These are phyloP conservation scores for Unio pictorum DNA, from an alignment of 2,888 invertebrate species.

Conservation along the genomic window DNA sequence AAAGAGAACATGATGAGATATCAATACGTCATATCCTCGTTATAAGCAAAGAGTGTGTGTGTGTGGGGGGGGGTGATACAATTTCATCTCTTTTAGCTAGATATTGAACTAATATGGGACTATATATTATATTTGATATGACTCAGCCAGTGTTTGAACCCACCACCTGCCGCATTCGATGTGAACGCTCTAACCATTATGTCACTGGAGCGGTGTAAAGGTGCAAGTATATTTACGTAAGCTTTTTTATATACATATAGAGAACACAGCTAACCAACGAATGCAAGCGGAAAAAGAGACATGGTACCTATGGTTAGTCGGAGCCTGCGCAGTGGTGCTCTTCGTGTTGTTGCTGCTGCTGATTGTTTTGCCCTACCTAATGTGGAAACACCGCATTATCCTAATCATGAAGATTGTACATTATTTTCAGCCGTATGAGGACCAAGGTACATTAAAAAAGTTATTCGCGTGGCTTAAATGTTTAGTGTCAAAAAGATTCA, in stretches of 20 bases:
- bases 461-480: background rate
- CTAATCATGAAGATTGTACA: constrained; percentile 58
- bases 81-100: no score
- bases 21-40: no score
- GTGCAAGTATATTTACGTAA: background rate
- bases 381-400: constrained; percentile 52
- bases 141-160: no score
- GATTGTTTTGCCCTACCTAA: constrained; percentile 43
- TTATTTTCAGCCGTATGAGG: constrained; percentile 58
- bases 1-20: no score
- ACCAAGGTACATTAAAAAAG: constrained; percentile 44
- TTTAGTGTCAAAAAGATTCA: no score
- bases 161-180: no score
- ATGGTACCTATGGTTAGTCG: constrained; percentile 39
- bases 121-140: no score
- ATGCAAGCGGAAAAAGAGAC: constrained; percentile 29
- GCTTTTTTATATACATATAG: background rate
- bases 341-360: constrained; percentile 35
- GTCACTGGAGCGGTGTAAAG: no score
- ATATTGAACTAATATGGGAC: no score
- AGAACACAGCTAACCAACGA: background rate
- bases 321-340: constrained; percentile 28
- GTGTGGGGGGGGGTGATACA: no score
- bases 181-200: no score
- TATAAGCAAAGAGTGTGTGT: no score